A percentile compares a stretch with the other conserved stretches of the same genome.
phyloP scores from a whole-genome alignment of 2,888 invertebrate species.

The Eristalinus aeneus region DNA sequence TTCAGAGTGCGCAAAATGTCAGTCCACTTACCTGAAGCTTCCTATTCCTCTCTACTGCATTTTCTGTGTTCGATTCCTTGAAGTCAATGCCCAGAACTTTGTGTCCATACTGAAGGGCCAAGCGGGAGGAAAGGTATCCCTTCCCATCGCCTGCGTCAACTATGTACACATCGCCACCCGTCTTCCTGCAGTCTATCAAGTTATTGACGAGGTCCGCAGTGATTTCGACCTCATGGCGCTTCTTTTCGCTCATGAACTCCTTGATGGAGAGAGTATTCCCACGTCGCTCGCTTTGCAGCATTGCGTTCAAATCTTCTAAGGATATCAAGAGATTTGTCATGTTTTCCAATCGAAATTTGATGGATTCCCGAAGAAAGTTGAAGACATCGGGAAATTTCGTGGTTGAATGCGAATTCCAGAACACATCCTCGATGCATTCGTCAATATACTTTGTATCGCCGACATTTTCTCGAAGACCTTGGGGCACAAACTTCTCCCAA shows the following conservation, averaged over 20 bases:
- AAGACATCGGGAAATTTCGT: slow-evolving; percentile 67
- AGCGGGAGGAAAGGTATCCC: slow-evolving; percentile 89
- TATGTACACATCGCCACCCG: slow-evolving; percentile 79
- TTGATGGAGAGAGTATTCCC: slow-evolving; percentile 79
- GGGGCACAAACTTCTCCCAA: slow-evolving; percentile 84
- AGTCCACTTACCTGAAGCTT: slow-evolving; percentile 76
- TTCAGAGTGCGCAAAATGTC: neutral
- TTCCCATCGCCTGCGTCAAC: slow-evolving; percentile 95
- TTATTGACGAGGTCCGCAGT: slow-evolving; percentile 84
- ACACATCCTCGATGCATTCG: slow-evolving; percentile 80
- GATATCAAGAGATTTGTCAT: slow-evolving; percentile 73
- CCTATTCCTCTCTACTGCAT: slow-evolving; percentile 83
- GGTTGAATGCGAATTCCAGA: slow-evolving; percentile 80
- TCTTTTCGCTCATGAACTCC: slow-evolving; percentile 90
- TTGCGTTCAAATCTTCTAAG: slow-evolving; percentile 77
- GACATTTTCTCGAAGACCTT: slow-evolving; percentile 82
- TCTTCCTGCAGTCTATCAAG: slow-evolving; percentile 76
- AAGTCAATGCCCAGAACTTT: slow-evolving; percentile 92
- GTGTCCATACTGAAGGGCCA: slow-evolving; percentile 86
- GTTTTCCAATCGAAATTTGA: slow-evolving; percentile 72
- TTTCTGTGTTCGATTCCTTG: slow-evolving; percentile 84
- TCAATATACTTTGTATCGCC: slow-evolving; percentile 79
- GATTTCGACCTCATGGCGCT: slow-evolving; percentile 89
- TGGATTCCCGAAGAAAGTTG: slow-evolving; percentile 72
- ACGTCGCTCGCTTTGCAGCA: slow-evolving; percentile 73